Percentiles rank a stretch among this genome's conserved stretches.
Evolutionary conservation across 2,888 invertebrate species (phyloP).

Genomic region (Pyrocoelia pectoralis): DNA sequence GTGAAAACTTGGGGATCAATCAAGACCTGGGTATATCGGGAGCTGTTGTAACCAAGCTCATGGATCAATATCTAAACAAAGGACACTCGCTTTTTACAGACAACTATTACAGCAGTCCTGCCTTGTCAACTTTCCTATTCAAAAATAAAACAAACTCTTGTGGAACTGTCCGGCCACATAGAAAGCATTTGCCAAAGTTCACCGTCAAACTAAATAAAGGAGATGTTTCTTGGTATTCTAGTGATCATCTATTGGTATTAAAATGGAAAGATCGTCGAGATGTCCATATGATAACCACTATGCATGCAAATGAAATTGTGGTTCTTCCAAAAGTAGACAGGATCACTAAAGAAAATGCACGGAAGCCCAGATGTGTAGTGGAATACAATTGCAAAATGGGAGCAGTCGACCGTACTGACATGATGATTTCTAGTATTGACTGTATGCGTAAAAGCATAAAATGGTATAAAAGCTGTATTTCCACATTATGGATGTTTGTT

Average conservation of each 20-base stretch:
- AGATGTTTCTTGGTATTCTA: background rate
- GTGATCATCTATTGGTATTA: background rate
- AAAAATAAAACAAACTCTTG: constrained; percentile 37
- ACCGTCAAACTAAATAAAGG: background rate
- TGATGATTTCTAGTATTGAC: background rate
- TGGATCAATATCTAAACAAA: constrained; percentile 38
- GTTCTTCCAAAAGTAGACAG: background rate
- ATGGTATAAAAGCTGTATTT: background rate
- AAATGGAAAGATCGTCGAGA: background rate
- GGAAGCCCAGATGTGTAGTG: background rate
- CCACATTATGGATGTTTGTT: background rate
- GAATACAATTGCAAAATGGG: background rate
- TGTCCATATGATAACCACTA: background rate
- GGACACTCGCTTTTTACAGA: constrained; percentile 42
- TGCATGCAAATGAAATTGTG: background rate
- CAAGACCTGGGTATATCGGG: constrained; percentile 35
- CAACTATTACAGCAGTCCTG: constrained; percentile 45
- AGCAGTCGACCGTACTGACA: background rate
- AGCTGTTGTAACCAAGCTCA: constrained; percentile 34
- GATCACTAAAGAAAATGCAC: background rate
- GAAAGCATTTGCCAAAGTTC: constrained; percentile 40
- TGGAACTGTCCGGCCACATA: constrained; percentile 42
- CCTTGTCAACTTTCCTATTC: constrained; percentile 18
- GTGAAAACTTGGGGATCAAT: constrained; percentile 4
- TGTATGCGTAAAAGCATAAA: background rate